Base-by-base conservation (phyloP, 2,888 invertebrate species). In the Drosophila helvetica region DNA sequence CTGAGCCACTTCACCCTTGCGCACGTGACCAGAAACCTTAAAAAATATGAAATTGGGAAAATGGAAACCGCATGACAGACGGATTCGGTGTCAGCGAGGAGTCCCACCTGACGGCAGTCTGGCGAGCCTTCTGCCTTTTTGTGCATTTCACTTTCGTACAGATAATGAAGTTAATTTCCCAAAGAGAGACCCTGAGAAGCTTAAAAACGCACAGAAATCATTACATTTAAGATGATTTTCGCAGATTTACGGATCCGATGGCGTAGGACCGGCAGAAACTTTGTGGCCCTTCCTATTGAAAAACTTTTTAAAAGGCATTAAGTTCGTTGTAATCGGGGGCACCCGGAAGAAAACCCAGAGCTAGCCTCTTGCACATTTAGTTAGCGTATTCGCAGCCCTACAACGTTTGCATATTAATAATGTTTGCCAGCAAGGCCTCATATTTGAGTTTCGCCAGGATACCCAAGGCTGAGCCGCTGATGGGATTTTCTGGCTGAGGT, bases 111-210 rank as follows among this genome's bases (percentile, higher is more conserved):
- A 42, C 33, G 47, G 50, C 38, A 10, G 18, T 52, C 46, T 46
- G n/a, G 27, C 47, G 42, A 22, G 33, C 19, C 30, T 19, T 45
- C 46, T 42, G 33, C 64, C 62, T 45, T 69, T 56, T 86, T 57
- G 65, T 75, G 71, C 61, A 78, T 74, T 83, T 77, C 51, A 69
- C 64, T 72, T 77, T 67, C 56, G 54, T 42, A 19, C 7, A 61
- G 75, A 83, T 83, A 83, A 83, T 83, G 75, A 88, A 86, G 84
- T 86, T 83, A 79, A 83, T 83, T 83, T 83, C 65, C 75, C 74
- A 47, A 64, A 50, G 57, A 66, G 12, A 33, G 9, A 9, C 33
- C 30, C 12, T 38, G 43, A 59, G 46, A 59, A 17, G 75, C 64
- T 78, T 70, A 75, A 68, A 74, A 81, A 74, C 71, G 63, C 66